These are phyloP conservation scores for Oplegnathus fasciatus DNA, from an alignment of 2,113 vertebrate genomes.

Conservation along the genomic window DNA sequence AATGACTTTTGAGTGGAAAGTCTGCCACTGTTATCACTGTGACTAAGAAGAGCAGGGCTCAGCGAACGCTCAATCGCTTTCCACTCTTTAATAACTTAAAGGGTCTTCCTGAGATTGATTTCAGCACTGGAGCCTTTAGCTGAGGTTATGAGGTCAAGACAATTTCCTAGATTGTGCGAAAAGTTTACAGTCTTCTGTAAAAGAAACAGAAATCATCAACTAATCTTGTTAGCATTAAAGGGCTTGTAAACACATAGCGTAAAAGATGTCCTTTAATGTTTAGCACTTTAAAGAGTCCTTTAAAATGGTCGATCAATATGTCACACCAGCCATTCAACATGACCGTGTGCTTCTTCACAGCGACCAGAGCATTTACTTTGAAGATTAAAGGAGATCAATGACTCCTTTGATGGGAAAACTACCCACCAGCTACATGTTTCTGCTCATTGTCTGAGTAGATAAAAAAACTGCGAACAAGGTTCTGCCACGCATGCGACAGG, in stretches of 20 bases:
- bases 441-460: neutral
- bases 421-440: neutral
- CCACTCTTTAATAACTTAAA: neutral
- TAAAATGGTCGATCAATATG: neutral
- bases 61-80: neutral
- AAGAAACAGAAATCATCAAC: neutral
- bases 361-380: constrained; percentile 11
- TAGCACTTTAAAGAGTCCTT: neutral
- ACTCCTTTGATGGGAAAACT: constrained; percentile 5
- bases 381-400: constrained; percentile 23
- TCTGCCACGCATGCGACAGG: neutral
- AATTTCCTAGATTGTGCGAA: neutral
- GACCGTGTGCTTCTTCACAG: neutral
- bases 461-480: neutral
- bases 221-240: neutral
- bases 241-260: neutral
- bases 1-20: neutral
- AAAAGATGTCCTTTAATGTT: neutral
- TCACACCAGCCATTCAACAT: neutral
- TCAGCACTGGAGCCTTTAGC: neutral
- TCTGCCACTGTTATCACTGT: neutral
- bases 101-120: neutral
- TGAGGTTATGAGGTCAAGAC: neutral
- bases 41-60: neutral
- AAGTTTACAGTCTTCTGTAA: neutral